A percentile compares a stretch with the other conserved stretches of the same genome.
phyloP scores from a whole-genome alignment of 2,113 vertebrate genomes.

The Sclerurus mexicanus region DNA sequence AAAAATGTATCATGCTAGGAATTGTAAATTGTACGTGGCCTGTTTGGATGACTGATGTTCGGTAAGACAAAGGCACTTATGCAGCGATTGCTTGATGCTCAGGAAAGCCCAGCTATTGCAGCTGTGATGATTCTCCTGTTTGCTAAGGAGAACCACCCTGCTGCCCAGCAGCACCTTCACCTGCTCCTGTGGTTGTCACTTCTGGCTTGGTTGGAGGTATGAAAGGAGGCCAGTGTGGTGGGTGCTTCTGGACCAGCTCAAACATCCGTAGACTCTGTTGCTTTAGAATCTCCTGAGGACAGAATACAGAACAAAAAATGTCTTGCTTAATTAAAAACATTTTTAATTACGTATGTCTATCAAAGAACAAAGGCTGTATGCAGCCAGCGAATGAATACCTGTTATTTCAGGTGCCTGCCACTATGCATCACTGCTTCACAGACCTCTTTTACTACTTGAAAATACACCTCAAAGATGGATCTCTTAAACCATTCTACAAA shows the following conservation, averaged over 20 bases:
- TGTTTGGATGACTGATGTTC: background rate
- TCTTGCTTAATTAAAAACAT: background rate
- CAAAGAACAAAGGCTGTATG: background rate
- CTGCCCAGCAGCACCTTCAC: constrained; percentile 7
- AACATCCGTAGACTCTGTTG: constrained; percentile 85
- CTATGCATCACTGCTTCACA: background rate
- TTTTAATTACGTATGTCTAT: background rate
- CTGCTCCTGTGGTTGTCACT: constrained; percentile 87
- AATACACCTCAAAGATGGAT: background rate
- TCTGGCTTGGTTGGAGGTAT: constrained; percentile 85
- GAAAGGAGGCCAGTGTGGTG: constrained; percentile 87
- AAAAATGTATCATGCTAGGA: background rate
- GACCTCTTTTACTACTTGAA: background rate
- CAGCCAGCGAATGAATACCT: background rate
- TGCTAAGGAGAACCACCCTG: background rate
- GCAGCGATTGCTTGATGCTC: rapidly evolving
- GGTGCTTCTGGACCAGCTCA: constrained; percentile 88
- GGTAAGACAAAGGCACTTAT: background rate
- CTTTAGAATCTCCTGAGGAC: constrained; percentile 82
- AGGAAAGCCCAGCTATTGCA: background rate
- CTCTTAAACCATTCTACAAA: background rate
- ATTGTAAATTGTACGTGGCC: background rate
- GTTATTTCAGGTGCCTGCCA: background rate
- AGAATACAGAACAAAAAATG: background rate
- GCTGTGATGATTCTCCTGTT: background rate